phyloP scores from a whole-genome alignment of 2,888 invertebrate species.

The Drosophila incognita region DNA sequence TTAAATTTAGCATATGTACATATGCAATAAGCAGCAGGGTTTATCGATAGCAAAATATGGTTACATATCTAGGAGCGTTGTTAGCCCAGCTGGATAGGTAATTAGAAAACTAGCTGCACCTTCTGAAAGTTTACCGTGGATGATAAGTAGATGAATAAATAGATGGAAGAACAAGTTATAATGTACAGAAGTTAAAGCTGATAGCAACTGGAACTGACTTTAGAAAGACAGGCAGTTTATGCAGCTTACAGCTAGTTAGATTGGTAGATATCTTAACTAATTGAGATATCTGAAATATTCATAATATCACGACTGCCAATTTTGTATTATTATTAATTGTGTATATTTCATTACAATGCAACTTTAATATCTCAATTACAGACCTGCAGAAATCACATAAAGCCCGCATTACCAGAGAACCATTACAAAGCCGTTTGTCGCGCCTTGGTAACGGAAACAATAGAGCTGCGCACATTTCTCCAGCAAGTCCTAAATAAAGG shows the following conservation, averaged over 20 bases:
- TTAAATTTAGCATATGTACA: constrained; percentile 27
- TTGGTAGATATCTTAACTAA: background rate
- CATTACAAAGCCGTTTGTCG: constrained; percentile 95
- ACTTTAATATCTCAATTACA: constrained; percentile 64
- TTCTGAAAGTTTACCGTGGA: constrained; percentile 12
- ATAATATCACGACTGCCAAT: background rate
- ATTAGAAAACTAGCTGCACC: constrained; percentile 38
- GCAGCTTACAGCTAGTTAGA: background rate
- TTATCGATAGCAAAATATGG: constrained; percentile 29
- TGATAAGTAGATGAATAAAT: constrained; percentile 14
- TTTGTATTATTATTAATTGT: background rate
- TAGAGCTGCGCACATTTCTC: constrained; percentile 95
- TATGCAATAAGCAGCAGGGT: constrained; percentile 14
- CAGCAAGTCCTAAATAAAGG: constrained; percentile 90
- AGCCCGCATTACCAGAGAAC: constrained; percentile 85
- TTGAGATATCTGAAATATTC: background rate
- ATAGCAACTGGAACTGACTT: background rate
- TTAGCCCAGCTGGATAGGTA: constrained; percentile 53
- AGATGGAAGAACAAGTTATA: constrained; percentile 1
- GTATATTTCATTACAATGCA: background rate
- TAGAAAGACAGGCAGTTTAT: background rate
- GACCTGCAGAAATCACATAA: constrained; percentile 86
- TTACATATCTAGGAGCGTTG: constrained; percentile 29
- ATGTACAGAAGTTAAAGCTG: background rate
- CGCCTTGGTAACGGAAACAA: constrained; percentile 95